These are phyloP conservation scores for Creontiades dilutus DNA, from an alignment of 2,888 invertebrate genomes.

Conservation along the genomic window DNA sequence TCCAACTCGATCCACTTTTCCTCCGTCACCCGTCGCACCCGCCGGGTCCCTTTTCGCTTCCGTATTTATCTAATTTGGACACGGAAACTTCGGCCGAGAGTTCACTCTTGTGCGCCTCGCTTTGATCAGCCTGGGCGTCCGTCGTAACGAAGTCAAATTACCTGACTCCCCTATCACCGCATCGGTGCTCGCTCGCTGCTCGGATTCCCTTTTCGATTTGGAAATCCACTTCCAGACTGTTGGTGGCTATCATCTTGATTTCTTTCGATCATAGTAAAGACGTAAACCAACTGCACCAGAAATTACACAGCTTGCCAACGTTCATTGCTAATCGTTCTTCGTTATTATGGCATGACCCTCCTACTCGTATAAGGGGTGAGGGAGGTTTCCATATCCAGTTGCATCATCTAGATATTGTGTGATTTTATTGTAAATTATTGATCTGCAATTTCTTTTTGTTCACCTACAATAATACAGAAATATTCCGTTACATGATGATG, in stretches of 20 bases:
- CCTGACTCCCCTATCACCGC: slow-evolving; percentile 43
- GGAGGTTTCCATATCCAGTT: too few species aligned
- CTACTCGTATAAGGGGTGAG: too few species aligned
- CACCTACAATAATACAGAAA: too few species aligned
- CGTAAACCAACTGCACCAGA: not conserved
- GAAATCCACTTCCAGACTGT: slow-evolving; percentile 22
- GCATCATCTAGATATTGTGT: too few species aligned
- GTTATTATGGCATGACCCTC: too few species aligned
- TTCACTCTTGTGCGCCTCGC: slow-evolving; percentile 42
- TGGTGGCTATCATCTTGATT: not conserved
- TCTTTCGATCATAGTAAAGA: not conserved
- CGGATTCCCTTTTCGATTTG: not conserved
- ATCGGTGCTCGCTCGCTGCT: not conserved
- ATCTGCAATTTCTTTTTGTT: too few species aligned
- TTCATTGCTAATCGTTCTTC: too few species aligned
- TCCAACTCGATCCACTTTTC: not conserved
- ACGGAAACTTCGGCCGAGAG: slow-evolving; percentile 54
- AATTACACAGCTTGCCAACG: too few species aligned
- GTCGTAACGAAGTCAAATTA: slow-evolving; percentile 62
- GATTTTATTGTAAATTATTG: too few species aligned
- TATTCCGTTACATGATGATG: too few species aligned
- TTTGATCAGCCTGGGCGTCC: slow-evolving; percentile 57
- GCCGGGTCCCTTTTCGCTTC: not conserved
- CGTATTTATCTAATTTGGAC: slow-evolving; percentile 33
- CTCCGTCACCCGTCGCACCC: not conserved